Conservation (phyloP, 2,797 vertebrate genomes). For the Myoxocephalus aenaeus region DNA sequence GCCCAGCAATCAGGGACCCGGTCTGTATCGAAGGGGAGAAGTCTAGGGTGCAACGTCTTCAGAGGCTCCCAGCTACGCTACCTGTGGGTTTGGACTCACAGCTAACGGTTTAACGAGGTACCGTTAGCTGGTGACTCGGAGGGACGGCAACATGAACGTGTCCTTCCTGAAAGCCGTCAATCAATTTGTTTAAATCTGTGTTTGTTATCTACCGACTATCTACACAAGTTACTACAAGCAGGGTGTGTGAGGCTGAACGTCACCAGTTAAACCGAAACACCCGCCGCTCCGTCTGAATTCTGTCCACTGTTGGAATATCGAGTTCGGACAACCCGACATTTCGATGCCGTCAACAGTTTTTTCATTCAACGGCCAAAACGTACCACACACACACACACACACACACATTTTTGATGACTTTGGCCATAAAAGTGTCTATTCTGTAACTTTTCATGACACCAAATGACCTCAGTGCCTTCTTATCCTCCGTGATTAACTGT, state of each 20-base stretch:
- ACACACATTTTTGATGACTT: neutral
- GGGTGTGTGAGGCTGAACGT: neutral
- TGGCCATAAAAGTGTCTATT: neutral
- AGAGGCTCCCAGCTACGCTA: neutral
- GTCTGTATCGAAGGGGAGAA: neutral
- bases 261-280: neutral
- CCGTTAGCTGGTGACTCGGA: no score
- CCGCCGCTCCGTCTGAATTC: neutral
- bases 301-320: no score
- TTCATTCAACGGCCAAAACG: neutral
- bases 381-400: neutral
- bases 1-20: neutral
- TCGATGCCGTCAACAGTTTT: neutral
- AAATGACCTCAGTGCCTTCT: neutral
- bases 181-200: no score
- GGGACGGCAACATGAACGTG: no score
- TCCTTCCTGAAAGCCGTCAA: no score
- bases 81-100: neutral
- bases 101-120: no score
- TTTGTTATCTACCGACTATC: neutral
- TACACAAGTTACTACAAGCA: neutral
- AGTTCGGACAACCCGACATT: neutral
- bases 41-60: fast-evolving
- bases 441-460: neutral
- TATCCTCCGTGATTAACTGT: neutral